phyloP scores from a whole-genome alignment of 1,140 invertebrate species.

The Stenopsyche tienmushanensis region DNA sequence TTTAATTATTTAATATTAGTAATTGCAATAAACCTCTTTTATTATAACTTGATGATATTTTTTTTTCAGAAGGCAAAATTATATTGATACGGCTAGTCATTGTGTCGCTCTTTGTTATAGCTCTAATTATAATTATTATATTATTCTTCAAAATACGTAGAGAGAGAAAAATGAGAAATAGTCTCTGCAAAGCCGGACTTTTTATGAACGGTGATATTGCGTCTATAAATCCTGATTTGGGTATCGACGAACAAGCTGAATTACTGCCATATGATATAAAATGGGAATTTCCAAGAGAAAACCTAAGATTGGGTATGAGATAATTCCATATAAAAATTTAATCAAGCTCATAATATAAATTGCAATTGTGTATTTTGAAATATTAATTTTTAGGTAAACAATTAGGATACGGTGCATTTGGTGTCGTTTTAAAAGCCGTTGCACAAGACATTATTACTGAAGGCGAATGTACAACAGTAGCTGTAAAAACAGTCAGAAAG shows the following conservation, averaged over 20 bases:
- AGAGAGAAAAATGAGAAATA: conserved; percentile 61
- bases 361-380: too few species aligned
- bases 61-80: not conserved
- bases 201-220: conserved; percentile 78
- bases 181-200: conserved; percentile 66
- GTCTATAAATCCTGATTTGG: conserved; percentile 83
- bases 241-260: conserved; percentile 87
- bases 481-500: conserved; percentile 84
- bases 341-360: too few species aligned
- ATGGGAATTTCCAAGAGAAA: conserved; percentile 86
- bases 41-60: not conserved
- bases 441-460: conserved; percentile 73
- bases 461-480: conserved; percentile 70
- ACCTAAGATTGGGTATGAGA: conserved; percentile 72
- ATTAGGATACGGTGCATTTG: conserved; percentile 89
- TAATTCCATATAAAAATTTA: not conserved
- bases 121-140: conserved; percentile 57
- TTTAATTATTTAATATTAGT: not conserved
- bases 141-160: conserved; percentile 57
- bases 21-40: not conserved
- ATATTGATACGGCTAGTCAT: conserved; percentile 46
- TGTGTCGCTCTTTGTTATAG: conserved; percentile 50
- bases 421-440: conserved; percentile 86
- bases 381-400: conserved; percentile 75
- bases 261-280: conserved; percentile 85